Base-by-base conservation (phyloP, 2,888 invertebrate genomes). In the Ochropleura leucogaster region DNA sequence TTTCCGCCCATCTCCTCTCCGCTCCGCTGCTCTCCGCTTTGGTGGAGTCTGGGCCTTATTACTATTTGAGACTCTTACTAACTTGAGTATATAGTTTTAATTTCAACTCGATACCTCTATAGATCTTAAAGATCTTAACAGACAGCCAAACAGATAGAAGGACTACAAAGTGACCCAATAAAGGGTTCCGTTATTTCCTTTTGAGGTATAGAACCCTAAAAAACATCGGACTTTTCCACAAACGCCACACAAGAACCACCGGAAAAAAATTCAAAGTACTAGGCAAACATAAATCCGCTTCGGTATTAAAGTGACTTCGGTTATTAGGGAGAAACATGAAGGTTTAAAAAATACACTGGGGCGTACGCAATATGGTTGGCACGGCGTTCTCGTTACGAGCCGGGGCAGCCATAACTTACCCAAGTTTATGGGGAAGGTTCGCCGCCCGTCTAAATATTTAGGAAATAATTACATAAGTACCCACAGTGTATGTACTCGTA, bases 371-470 rank as follows among this genome's bases (percentile, higher is more conserved):
- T 82, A 86, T 82, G 86, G 78, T 83, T 86, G 79, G 84, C 82
- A 85, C 86, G 76, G 82, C 79, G 83, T 82, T 85, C 85, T 85
- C 86, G 86, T 91, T 91, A 91, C 91, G 90, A 88, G 79, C 88
- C 73, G 78, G 85, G 81, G 86, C 86, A 87, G 89, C 89, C 87
- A 87, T 94, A 93, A 93, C 91, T 94, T 90, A 89, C 88, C 73
- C 77, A 89, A 91, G 88, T 94, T 94, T 94, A 94, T 91, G 92
- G 88, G 87, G 71, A 85, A 87, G 88, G 90, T 86, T 87, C 86
- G 85, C 89, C 89, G 85, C 86, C 86, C 88, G 90, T 85, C 92
- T 92, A 93, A 93, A 94, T 94, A 93, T 93, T 93, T 93, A 92
- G 90, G 90, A 88, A 92, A 93, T 93, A 93, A 93, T 93, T 93